Evolutionary conservation across 2,113 vertebrate species (phyloP), one percentile per base, ranked within the genome.

Genomic region (Pseudopipra pipra): DNA sequence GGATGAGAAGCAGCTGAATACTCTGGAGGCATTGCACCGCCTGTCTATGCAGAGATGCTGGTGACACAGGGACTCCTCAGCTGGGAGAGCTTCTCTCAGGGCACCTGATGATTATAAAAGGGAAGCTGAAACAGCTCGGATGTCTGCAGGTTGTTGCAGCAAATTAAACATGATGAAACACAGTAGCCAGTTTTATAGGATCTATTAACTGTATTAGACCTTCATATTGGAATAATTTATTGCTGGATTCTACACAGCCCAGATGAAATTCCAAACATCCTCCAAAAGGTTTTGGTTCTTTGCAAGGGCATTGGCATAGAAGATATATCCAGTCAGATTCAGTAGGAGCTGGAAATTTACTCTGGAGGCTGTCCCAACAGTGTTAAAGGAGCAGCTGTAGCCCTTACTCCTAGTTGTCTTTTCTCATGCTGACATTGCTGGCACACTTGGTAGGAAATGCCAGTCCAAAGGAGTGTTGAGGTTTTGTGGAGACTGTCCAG

Each of bases 161-260:
- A 90, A 89, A 91, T 86, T 86, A 68, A 94, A 75, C 49, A 56
- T 11, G 31, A 66, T 61, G 56, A 84, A 86, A 72, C 33, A 63
- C 68, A 81, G 46, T 8, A 80, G 72, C 71, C 19, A 55, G 43
- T 61, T 90, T 71, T 63, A 59, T 74, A 33, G 39, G 56, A 30
- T 94, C 61, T 90, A 46, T 81, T 72, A 67, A 71, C 35, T 79
- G 19, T n/a, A 93, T 85, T 73, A 87, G 78, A 58, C 17, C 28
- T 84, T 78, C 33, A 7, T 21, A 72, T 51, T 6, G 3, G 59
- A 70, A 23, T 63, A 62, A 85, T 93, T 91, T 86, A 80, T 71
- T 86, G 39, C 33, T 71, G 47, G 35, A 51, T 91, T 85, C 63
- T 74, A 59, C 39, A 52, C 10, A 79, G 56, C 24, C n/a, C 39